Evolutionary conservation across 2,797 vertebrate genomes (phyloP).

Genomic region (Arrhamphus sclerolepis): DNA sequence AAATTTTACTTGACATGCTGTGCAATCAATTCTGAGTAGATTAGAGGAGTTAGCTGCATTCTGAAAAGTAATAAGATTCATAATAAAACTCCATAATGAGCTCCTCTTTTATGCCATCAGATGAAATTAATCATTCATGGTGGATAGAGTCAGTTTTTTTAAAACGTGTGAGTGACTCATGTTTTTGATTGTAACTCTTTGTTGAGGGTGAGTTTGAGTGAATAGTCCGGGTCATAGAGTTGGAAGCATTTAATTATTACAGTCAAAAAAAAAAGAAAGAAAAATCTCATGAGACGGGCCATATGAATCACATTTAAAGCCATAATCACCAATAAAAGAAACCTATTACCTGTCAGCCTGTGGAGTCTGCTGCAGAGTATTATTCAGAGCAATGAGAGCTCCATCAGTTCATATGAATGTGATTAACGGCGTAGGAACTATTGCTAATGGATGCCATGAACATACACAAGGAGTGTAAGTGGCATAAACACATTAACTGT

Average conservation of each 20-base stretch:
- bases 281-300: constrained; percentile 28
- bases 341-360: constrained; percentile 50
- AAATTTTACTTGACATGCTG: constrained; percentile 16
- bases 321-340: constrained; percentile 52
- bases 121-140: constrained; percentile 50
- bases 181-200: constrained; percentile 28
- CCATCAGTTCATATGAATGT: constrained; percentile 45
- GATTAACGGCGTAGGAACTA: constrained; percentile 55
- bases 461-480: constrained; percentile 46
- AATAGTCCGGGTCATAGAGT: neutral
- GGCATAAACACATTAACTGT: constrained; percentile 47
- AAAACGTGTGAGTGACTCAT: constrained; percentile 3
- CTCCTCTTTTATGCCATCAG: constrained; percentile 34
- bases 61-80: constrained; percentile 53
- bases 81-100: constrained; percentile 56
- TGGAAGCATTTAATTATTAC: constrained; percentile 21
- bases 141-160: constrained; percentile 14
- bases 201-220: constrained; percentile 23
- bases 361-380: constrained; percentile 45
- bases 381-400: constrained; percentile 42
- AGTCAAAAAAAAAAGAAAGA: constrained; percentile 16
- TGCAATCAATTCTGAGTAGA: constrained; percentile 28
- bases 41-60: constrained; percentile 37
- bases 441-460: constrained; percentile 53
- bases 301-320: constrained; percentile 44